Evolutionary conservation across 2,113 vertebrate species (phyloP), one percentile per base, ranked within the genome.

Genomic region (Ginglymostoma cirratum): DNA sequence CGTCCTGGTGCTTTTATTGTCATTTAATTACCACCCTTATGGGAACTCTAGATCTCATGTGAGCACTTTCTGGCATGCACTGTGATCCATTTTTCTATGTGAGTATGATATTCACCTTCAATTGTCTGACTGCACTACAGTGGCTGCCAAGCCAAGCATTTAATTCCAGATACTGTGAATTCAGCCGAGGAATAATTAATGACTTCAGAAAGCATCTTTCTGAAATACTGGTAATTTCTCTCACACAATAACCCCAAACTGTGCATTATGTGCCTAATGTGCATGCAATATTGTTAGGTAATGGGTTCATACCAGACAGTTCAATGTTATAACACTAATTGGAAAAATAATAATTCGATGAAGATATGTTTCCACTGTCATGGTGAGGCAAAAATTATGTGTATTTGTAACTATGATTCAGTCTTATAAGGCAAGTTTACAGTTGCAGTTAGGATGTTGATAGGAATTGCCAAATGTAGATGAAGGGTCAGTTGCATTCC

Each of bases 1-100:
- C 93, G 30, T 45, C 45, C 67, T 27, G 38, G 10, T 45, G 38
- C 93, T 42, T 69, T 95, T 70, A 95, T 48, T 95, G 67, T 67
- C 67, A 38, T 95, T 95, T 95, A 95, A 95, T 95, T 95, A 48
- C 21, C 42, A 48, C 48, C n/a, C 23, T 45, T 27, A 95, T 70
- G 93, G 93, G 93, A 30, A 45, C 66, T 70, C 23, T 14, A 30
- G 48, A 23, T 38, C 67, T 95, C 42, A 95, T 45, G 14, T 69
- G 93, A 55, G 67, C 67, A 24, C n/a, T 70, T 95, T 42, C 38
- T 72, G 67, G 38, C 23, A 10, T 30, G 4, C 23, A 45, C 38
- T 45, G 48, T 30, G 67, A 70, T 67, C 38, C 24, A 95, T 70
- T 24, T 48, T 45, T 48, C 12, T 27, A 3, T 48, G 6, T 45